Evolutionary conservation across 2,888 invertebrate genomes (phyloP).

Genomic region (Agrochola circellaris): DNA sequence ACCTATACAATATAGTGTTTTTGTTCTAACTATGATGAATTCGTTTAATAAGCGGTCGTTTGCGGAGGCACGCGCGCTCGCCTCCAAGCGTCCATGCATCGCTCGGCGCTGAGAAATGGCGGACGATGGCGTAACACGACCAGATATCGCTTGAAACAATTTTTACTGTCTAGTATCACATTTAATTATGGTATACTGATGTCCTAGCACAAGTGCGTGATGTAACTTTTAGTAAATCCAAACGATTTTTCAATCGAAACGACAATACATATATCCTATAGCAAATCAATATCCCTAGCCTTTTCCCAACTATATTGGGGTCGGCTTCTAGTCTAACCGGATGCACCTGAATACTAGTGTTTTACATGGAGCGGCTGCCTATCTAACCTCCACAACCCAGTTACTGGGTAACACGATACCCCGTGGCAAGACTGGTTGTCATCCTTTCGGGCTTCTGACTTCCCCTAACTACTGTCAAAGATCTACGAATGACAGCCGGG

Average conservation of each 20-base stretch:
- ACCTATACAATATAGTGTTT: slow-evolving; percentile 53
- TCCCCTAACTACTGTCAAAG: background rate
- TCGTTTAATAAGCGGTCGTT: slow-evolving; percentile 78
- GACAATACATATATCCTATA: background rate
- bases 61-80: slow-evolving; percentile 69
- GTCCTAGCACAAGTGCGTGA: background rate
- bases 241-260: background rate
- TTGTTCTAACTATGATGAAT: slow-evolving; percentile 75
- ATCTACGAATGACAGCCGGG: background rate
- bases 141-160: slow-evolving; percentile 38
- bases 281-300: background rate
- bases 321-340: background rate
- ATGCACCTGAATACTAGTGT: background rate
- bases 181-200: slow-evolving; percentile 27
- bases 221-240: background rate
- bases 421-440: background rate
- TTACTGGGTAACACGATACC: background rate
- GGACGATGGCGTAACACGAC: slow-evolving; percentile 64
- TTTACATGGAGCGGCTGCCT: background rate
- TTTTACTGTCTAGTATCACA: slow-evolving; percentile 41
- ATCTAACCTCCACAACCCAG: background rate
- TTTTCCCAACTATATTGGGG: background rate
- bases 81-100: slow-evolving; percentile 41
- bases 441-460: background rate
- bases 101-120: slow-evolving; percentile 68